Evolutionary conservation across 1,140 invertebrate genomes (phyloP).

Genomic region (Teleogryllus occipitalis): DNA sequence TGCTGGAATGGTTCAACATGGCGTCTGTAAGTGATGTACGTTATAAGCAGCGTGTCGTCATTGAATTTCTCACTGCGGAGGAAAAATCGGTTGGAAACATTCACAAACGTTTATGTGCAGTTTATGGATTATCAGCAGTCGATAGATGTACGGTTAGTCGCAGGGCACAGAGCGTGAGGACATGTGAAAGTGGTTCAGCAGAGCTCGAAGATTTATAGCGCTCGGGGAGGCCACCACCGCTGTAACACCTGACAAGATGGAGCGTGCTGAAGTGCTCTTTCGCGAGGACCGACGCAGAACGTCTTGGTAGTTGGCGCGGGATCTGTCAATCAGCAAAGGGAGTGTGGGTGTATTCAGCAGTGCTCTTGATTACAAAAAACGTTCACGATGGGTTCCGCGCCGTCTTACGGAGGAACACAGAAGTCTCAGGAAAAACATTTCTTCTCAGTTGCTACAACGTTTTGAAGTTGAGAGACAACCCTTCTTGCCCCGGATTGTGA

Average conservation of each 20-base stretch:
- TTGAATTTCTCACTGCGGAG: too few relatives aligned
- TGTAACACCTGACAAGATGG: neutral
- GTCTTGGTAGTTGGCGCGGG: neutral
- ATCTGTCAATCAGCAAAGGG: conserved; percentile 14
- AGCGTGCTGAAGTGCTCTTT: too few relatives aligned
- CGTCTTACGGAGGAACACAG: conserved; percentile 7
- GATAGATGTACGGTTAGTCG: neutral
- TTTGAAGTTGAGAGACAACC: neutral
- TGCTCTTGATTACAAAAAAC: neutral
- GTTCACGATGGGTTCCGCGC: neutral
- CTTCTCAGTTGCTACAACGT: too few relatives aligned
- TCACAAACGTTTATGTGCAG: neutral
- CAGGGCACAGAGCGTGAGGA: neutral
- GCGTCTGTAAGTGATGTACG: too few relatives aligned
- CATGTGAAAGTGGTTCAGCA: neutral
- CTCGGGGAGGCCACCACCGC: neutral
- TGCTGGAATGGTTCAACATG: neutral
- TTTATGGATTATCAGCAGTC: neutral
- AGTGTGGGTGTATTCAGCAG: neutral
- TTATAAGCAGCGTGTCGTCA: too few relatives aligned
- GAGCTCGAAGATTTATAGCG: neutral
- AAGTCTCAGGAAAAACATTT: conserved; percentile 3
- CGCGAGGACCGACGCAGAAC: neutral
- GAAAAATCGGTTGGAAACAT: neutral
- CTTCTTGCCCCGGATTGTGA: neutral